Conservation (phyloP, 30 jellyfish, hydroid and myxozoan genomes). For the Turritopsis rubra region DNA sequence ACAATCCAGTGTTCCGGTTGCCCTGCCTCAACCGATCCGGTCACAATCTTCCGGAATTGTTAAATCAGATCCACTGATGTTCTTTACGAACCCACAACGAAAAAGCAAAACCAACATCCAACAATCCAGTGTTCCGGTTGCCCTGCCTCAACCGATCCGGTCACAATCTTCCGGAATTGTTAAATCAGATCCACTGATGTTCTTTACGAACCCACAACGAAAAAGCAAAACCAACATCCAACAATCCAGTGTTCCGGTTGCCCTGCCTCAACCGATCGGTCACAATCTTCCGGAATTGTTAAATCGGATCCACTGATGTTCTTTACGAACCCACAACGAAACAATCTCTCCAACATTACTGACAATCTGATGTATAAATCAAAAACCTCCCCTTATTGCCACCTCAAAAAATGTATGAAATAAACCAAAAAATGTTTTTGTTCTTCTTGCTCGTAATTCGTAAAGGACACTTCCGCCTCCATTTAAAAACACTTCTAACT, state of each 20-base stretch:
- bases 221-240: neutral
- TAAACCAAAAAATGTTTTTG: neutral
- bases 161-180: neutral
- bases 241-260: neutral
- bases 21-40: neutral
- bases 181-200: neutral
- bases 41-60: neutral
- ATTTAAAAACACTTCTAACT: too few relatives aligned
- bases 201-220: neutral
- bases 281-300: neutral
- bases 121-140: neutral
- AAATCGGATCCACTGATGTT: neutral
- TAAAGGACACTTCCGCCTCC: too few relatives aligned
- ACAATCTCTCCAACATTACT: neutral
- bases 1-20: neutral
- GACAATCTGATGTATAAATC: neutral
- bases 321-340: neutral
- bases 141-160: neutral
- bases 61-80: neutral
- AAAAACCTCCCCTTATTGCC: neutral
- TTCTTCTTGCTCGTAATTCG: too few relatives aligned
- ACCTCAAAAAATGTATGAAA: neutral
- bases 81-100: neutral
- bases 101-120: neutral
- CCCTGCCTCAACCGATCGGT: neutral